Percentiles rank a stretch among this genome's conserved stretches.
phyloP scores from a whole-genome alignment of 2,888 invertebrate species.

The Diaphora mendica region DNA sequence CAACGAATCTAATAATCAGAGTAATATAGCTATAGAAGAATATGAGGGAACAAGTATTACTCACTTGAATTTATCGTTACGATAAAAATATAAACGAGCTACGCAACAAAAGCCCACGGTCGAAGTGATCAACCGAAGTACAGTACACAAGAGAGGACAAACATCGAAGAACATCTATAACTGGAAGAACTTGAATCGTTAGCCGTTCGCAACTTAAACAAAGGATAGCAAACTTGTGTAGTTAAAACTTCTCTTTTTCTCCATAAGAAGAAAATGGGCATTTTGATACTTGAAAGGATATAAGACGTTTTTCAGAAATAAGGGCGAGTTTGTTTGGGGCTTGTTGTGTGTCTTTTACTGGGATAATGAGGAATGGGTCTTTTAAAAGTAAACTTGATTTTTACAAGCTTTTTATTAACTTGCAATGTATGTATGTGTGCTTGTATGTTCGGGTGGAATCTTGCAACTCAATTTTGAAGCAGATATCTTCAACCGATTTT shows the following conservation, averaged over 20 bases:
- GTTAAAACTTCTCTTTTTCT: slow-evolving; percentile 52
- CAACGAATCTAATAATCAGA: background rate
- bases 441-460: too few relatives aligned
- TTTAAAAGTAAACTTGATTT: background rate
- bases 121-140: slow-evolving; percentile 33
- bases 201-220: slow-evolving; percentile 57
- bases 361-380: background rate
- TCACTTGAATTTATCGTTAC: background rate
- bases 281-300: slow-evolving; percentile 17
- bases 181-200: slow-evolving; percentile 59
- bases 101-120: background rate
- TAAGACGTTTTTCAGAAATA: background rate
- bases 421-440: too few relatives aligned
- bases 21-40: background rate
- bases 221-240: slow-evolving; percentile 54
- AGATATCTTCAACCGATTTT: too few relatives aligned
- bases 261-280: slow-evolving; percentile 6
- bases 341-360: background rate
- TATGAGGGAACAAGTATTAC: background rate
- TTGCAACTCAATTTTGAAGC: too few relatives aligned
- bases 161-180: slow-evolving; percentile 44
- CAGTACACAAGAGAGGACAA: slow-evolving; percentile 33
- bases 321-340: slow-evolving; percentile 3
- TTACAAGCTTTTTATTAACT: too few relatives aligned
- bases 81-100: slow-evolving; percentile 3